phyloP scores from a whole-genome alignment of 2,797 vertebrate genomes.

The Amazonetta brasiliensis region DNA sequence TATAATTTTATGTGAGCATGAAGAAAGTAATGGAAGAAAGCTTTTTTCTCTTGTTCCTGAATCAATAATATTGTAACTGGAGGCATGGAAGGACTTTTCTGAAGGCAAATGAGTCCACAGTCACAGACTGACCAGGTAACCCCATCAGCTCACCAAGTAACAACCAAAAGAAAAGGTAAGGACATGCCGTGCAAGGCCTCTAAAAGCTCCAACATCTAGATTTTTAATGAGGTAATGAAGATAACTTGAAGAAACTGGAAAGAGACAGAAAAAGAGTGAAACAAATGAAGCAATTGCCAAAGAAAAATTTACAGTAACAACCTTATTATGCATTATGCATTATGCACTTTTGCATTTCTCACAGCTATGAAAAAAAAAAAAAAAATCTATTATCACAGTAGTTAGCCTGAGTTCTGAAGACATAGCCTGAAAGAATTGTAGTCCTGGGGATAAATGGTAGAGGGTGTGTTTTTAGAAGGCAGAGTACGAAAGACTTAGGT shows the following conservation, averaged over 20 bases:
- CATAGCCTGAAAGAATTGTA: not conserved
- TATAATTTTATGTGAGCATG: not conserved
- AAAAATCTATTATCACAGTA: no score
- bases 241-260: not conserved
- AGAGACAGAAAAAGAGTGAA: not conserved
- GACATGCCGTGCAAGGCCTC: not conserved
- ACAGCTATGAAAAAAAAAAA: no score
- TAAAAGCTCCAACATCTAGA: not conserved
- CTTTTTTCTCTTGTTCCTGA: not conserved
- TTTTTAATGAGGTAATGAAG: not conserved
- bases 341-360: not conserved
- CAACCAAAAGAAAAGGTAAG: not conserved
- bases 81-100: not conserved
- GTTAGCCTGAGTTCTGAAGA: not conserved
- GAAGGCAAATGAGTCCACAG: not conserved
- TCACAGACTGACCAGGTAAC: not conserved
- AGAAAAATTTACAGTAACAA: not conserved
- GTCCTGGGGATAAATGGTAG: not conserved
- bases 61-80: not conserved
- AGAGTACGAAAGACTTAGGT: not conserved
- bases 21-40: not conserved
- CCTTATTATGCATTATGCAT: no score
- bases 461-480: no score
- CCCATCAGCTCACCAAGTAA: accelerated
- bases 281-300: accelerated